A percentile compares a stretch with the other conserved stretches of the same genome.
phyloP scores from a whole-genome alignment of 2,888 invertebrate genomes.

The Suillia variegata region DNA sequence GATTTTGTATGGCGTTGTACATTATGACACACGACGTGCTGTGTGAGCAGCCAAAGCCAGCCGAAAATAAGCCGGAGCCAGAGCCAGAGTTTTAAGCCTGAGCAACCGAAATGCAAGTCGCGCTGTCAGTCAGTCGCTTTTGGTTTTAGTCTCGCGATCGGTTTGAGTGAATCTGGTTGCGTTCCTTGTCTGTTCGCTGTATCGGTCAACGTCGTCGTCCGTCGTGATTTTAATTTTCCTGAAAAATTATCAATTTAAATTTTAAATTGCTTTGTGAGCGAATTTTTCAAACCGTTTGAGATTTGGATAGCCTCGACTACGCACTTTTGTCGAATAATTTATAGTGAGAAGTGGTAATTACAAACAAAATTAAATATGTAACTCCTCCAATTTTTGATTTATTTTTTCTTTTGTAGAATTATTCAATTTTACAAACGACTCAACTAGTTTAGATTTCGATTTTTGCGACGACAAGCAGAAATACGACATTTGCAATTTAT shows the following conservation, averaged over 20 bases:
- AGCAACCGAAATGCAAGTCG: no score
- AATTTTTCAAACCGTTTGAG: neutral
- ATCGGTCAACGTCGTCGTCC: slow-evolving; percentile 2
- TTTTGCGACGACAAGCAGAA: neutral
- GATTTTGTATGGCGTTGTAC: neutral
- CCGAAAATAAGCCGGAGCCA: neutral
- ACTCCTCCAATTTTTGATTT: no score
- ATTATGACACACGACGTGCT: slow-evolving; percentile 16
- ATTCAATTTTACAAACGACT: no score
- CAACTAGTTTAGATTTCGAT: neutral
- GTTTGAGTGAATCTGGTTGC: slow-evolving; percentile 28
- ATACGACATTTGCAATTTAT: neutral
- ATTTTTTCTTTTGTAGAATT: no score
- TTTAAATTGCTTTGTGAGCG: no score
- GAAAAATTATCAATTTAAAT: no score
- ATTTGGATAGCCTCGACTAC: neutral
- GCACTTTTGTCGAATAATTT: no score
- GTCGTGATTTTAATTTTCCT: neutral
- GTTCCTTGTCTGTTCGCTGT: slow-evolving; percentile 13
- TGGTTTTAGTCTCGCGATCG: slow-evolving; percentile 12
- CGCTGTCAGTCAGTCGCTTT: no score
- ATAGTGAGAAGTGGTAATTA: no score
- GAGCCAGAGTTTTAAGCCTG: slow-evolving; percentile 11
- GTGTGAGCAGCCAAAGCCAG: no score
- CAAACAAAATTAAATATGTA: no score